A percentile compares a stretch with the other conserved stretches of the same genome.
phyloP scores from a whole-genome alignment of 2,888 invertebrate species.

The Calameuta idolon region DNA sequence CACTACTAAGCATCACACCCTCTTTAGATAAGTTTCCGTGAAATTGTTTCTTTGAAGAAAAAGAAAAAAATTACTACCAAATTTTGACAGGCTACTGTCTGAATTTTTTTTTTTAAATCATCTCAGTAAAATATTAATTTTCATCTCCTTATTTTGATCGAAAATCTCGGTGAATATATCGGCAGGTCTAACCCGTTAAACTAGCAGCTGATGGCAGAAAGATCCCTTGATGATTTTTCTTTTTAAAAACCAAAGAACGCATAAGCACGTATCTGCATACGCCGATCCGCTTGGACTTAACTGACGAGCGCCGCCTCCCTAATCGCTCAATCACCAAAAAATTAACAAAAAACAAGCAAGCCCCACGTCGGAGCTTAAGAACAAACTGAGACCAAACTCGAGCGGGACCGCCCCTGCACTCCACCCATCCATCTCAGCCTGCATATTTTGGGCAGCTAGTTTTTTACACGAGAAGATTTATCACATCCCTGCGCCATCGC shows the following conservation, averaged over 20 bases:
- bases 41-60: neutral
- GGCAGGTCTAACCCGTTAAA: constrained; percentile 11
- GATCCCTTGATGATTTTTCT: constrained; percentile 12
- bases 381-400: constrained; percentile 50
- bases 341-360: constrained; percentile 48
- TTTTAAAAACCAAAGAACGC: constrained; percentile 14
- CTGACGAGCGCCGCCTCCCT: constrained; percentile 56
- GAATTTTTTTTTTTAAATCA: neutral
- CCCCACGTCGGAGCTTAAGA: constrained; percentile 30
- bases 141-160: neutral
- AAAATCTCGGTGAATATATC: neutral
- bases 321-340: constrained; percentile 61
- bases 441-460: constrained; percentile 59
- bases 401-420: constrained; percentile 58
- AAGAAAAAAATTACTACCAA: neutral
- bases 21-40: neutral
- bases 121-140: neutral
- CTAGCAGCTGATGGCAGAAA: constrained; percentile 17
- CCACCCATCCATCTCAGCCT: constrained; percentile 61
- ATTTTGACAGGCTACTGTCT: neutral
- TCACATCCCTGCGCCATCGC: constrained; percentile 37
- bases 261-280: constrained; percentile 39
- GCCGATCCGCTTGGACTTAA: constrained; percentile 44
- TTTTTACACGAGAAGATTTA: constrained; percentile 57
- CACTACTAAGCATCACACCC: neutral